These are phyloP conservation scores for Sicus ferrugineus DNA, from an alignment of 2,888 invertebrate genomes.

Conservation along the genomic window DNA sequence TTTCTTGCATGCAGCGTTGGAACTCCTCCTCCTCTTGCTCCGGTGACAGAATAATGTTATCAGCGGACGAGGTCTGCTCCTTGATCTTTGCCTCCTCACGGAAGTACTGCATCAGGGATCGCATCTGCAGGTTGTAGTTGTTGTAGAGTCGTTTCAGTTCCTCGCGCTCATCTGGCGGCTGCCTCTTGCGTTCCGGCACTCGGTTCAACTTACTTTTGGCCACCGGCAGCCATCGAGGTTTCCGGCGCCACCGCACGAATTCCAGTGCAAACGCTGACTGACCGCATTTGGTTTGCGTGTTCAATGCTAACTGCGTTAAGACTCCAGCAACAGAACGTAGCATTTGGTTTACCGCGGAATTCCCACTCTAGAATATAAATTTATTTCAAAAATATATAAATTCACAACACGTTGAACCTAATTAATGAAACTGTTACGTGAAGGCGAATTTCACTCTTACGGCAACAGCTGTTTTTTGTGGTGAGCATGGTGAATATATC, in stretches of 20 bases:
- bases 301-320: conserved; percentile 46
- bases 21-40: conserved; percentile 73
- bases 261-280: conserved; percentile 54
- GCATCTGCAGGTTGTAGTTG: conserved; percentile 72
- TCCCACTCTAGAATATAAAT: background rate
- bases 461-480: too few species aligned
- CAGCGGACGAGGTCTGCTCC: conserved; percentile 66
- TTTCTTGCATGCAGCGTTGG: conserved; percentile 68
- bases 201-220: conserved; percentile 82
- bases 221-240: conserved; percentile 81
- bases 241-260: conserved; percentile 71
- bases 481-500: too few species aligned
- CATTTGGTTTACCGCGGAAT: conserved; percentile 41
- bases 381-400: conserved; percentile 4
- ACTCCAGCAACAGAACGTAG: conserved; percentile 48
- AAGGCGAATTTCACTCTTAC: too few species aligned
- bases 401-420: conserved; percentile 5
- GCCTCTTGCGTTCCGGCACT: conserved; percentile 70
- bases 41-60: conserved; percentile 68
- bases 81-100: conserved; percentile 67
- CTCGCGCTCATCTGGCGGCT: conserved; percentile 70
- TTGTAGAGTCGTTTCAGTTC: conserved; percentile 76
- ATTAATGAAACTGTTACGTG: background rate
- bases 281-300: conserved; percentile 50
- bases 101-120: conserved; percentile 68